Evolutionary conservation across 2,113 vertebrate species (phyloP), one percentile per base, ranked within the genome.

Genomic region (Chelonoidis abingdonii): DNA sequence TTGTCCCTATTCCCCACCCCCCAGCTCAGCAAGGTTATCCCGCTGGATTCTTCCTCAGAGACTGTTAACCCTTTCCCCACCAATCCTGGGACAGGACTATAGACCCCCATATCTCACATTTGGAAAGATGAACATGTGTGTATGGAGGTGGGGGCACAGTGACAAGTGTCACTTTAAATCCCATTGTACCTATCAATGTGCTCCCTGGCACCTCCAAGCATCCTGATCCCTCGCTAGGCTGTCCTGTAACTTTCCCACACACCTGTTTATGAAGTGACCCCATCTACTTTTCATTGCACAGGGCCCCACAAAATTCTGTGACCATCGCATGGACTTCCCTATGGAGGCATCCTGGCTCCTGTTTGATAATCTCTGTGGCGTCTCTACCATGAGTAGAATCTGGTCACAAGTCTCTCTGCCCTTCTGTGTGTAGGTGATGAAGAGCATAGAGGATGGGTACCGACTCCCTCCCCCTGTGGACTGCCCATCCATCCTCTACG

Each of bases 391-490:
- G 47, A 78, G 52, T 62, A 29, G 10, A 44, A 11, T 76, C 53
- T 78, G 21, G 5, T 9, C n/a, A 93, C 2, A 41, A 47, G 84
- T 86, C 47, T 94, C 14, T 59, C n/a, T 93, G 79, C 79, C 69
- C 62, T 86, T 76, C 12, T 41, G 22, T 89, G 57, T 88, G 27
- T 90, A 99, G 98, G 98, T 98, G 24, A 98, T 99, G 98, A 98
- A 98, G 85, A 98, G 98, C 89, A 97, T 98, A 27, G 98, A 98
- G 81, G 98, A 98, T 0, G 98, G 98, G 8, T 98, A 98, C 89
- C 97, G 98, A 8, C 97, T 99, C 1, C 98, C 98, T 6, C 98
- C 98, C 0, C 98, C 98, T 0, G 97, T 98, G 62, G 98, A 99
- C 90, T 99, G 98, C 88, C 98, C 98, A 0, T 98, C 98, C 24